Evolutionary conservation across 2,113 vertebrate species (phyloP).

Genomic region (Gracilinanus agilis): DNA sequence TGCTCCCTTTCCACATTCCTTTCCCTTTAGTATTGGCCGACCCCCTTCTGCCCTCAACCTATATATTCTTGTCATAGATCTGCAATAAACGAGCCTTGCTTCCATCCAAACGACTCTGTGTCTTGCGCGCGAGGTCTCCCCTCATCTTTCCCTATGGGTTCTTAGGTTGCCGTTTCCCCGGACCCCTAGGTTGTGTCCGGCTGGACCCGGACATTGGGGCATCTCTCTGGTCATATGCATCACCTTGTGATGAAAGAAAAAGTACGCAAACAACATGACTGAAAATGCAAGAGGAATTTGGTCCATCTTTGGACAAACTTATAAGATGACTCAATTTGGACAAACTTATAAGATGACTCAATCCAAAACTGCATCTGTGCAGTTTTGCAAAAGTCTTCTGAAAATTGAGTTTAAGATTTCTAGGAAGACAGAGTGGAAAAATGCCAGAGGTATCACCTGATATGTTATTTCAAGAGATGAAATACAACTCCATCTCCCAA

Average conservation of each 20-base stretch:
- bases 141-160: too few species aligned
- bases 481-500: neutral
- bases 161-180: too few species aligned
- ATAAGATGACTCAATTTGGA: neutral
- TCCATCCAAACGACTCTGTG: too few species aligned
- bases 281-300: neutral
- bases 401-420: conserved; percentile 10
- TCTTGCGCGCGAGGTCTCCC: too few species aligned
- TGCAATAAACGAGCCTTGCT: too few species aligned
- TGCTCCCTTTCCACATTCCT: too few species aligned
- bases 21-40: too few species aligned
- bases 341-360: neutral
- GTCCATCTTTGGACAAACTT: neutral
- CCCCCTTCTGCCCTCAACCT: too few species aligned
- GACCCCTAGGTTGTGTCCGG: too few species aligned
- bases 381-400: neutral
- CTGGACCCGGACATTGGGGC: too few species aligned
- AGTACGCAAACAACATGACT: neutral
- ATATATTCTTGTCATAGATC: too few species aligned
- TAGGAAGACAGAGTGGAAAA: neutral
- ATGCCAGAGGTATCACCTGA: neutral
- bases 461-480: conserved; percentile 10
- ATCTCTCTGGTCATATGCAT: neutral
- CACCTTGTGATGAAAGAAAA: neutral
- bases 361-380: neutral